Conservation (phyloP, 2,797 vertebrate genomes). For the Takifugu ocellatus region DNA sequence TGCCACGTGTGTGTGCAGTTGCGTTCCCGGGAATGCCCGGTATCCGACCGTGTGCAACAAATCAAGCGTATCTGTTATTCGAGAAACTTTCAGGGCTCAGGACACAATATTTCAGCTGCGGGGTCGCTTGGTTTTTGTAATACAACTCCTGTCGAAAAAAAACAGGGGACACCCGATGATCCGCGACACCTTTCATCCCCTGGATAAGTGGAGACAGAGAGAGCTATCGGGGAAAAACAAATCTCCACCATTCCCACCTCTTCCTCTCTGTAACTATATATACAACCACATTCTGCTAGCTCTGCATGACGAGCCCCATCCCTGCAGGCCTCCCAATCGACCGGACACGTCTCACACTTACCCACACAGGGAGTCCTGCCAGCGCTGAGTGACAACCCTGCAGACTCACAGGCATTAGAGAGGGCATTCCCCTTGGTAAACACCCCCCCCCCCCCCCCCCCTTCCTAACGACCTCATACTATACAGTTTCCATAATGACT, state of each 20-base stretch:
- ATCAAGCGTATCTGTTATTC: slow-evolving; percentile 16
- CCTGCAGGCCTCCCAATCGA: slow-evolving; percentile 24
- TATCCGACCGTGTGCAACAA: slow-evolving; percentile 16
- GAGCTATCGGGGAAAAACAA: slow-evolving; percentile 31
- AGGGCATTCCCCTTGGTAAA: slow-evolving; percentile 44
- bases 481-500: slow-evolving; percentile 36
- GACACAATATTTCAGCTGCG: not conserved
- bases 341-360: not conserved
- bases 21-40: slow-evolving; percentile 42
- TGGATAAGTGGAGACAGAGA: slow-evolving; percentile 35
- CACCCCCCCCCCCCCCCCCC: not conserved
- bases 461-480: slow-evolving; percentile 7
- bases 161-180: slow-evolving; percentile 35
- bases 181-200: slow-evolving; percentile 26
- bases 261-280: slow-evolving; percentile 58
- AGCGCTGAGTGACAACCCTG: slow-evolving; percentile 45
- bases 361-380: slow-evolving; percentile 14
- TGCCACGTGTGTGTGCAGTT: slow-evolving; percentile 45
- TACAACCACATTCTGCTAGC: slow-evolving; percentile 46
- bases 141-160: slow-evolving; percentile 23
- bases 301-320: slow-evolving; percentile 22
- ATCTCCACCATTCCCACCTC: slow-evolving; percentile 18
- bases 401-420: slow-evolving; percentile 41
- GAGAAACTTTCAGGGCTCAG: slow-evolving; percentile 25
- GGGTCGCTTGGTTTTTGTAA: slow-evolving; percentile 38